These are phyloP conservation scores for Saiga tatarica DNA, from an alignment of 2,113 vertebrate species.

Conservation along the genomic window DNA sequence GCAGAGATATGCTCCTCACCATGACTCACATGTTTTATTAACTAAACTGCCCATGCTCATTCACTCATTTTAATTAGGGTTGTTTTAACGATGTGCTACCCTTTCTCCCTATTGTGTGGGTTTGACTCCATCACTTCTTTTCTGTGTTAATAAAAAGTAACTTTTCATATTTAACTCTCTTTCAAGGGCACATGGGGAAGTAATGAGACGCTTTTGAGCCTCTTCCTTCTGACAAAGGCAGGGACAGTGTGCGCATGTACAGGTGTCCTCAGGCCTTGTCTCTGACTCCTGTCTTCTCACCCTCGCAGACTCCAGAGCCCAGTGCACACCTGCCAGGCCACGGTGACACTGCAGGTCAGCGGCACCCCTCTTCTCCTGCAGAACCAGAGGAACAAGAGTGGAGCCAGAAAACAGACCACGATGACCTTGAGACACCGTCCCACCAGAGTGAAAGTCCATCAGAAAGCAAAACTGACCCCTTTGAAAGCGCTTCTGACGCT, in stretches of 20 bases:
- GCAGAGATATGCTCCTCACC: background rate
- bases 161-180: background rate
- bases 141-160: background rate
- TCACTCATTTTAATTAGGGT: background rate
- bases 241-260: background rate
- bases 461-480: conserved; percentile 81
- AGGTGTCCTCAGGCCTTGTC: background rate
- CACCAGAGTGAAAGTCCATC: conserved; percentile 84
- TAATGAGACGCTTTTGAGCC: background rate
- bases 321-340: conserved; percentile 79
- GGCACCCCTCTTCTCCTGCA: conserved; percentile 45
- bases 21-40: background rate
- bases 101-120: background rate
- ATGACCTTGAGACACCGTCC: conserved; percentile 82
- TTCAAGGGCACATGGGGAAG: background rate
- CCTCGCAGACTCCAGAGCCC: conserved; percentile 84
- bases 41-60: background rate
- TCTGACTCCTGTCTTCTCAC: conserved; percentile 62
- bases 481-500: conserved; percentile 81
- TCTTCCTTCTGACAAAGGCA: background rate
- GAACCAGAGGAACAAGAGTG: conserved; percentile 78
- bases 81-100: background rate
- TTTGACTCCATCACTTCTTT: background rate
- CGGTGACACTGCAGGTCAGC: conserved; percentile 78
- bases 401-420: conserved; percentile 79